These are phyloP conservation scores for Rhopalosiphum maidis DNA, from an alignment of 1,140 invertebrate species.

Conservation along the genomic window DNA sequence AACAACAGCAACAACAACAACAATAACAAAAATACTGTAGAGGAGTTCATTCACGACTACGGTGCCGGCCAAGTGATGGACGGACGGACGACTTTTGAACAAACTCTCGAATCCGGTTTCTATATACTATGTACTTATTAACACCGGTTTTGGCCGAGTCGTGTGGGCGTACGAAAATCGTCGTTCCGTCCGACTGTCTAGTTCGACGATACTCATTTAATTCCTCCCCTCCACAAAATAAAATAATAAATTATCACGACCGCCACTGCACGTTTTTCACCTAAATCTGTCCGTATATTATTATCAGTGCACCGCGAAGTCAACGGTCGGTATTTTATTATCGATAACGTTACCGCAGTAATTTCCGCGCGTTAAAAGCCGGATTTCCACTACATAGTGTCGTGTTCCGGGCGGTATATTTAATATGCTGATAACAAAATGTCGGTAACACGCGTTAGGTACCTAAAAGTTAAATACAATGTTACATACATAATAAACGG, in stretches of 20 bases:
- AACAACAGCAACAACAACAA: conserved; percentile 38
- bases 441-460: neutral
- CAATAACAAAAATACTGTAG: neutral
- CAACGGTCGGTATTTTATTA: neutral
- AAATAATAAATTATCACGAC: neutral
- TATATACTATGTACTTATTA: neutral
- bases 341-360: neutral
- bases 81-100: neutral
- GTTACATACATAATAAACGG: neutral
- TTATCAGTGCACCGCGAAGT: neutral
- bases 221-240: neutral
- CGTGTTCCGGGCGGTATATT: neutral
- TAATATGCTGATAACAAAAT: neutral
- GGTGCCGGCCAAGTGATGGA: neutral
- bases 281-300: neutral
- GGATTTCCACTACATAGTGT: neutral
- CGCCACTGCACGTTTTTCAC: neutral
- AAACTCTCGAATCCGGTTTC: conserved; percentile 2
- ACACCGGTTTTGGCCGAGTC: conserved; percentile 2
- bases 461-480: neutral
- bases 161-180: conserved; percentile 29
- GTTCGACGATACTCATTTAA: neutral
- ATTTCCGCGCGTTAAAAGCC: neutral
- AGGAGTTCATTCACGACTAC: neutral
- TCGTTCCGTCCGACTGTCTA: conserved; percentile 45